phyloP scores from a whole-genome alignment of 2,888 invertebrate species.

The Orthosia gothica region DNA sequence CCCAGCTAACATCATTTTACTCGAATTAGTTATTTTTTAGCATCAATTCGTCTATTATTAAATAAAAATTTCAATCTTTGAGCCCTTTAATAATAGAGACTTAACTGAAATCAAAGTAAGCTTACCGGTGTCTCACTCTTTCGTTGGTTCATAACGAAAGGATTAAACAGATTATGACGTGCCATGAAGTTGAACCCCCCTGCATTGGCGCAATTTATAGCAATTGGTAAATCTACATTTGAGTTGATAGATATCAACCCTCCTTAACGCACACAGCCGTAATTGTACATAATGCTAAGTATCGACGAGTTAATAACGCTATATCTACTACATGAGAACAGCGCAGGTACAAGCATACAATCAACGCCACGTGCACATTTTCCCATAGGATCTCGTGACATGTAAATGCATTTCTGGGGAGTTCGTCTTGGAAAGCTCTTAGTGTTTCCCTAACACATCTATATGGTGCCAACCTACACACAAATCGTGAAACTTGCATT shows the following conservation, averaged over 20 bases:
- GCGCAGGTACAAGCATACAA: slow-evolving; percentile 82
- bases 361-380: slow-evolving; percentile 85
- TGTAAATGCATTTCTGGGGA: slow-evolving; percentile 89
- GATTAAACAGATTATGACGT: neutral
- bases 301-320: slow-evolving; percentile 79
- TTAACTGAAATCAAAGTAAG: neutral
- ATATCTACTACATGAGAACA: slow-evolving; percentile 69
- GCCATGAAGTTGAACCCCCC: neutral
- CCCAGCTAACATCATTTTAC: neutral
- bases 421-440: slow-evolving; percentile 88
- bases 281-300: slow-evolving; percentile 61
- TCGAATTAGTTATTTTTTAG: neutral
- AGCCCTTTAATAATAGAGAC: too few relatives aligned
- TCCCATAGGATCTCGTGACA: slow-evolving; percentile 87
- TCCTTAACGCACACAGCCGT: slow-evolving; percentile 23
- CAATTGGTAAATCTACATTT: slow-evolving; percentile 17
- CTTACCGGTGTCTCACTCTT: neutral
- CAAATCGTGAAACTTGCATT: slow-evolving; percentile 61
- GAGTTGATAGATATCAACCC: slow-evolving; percentile 16
- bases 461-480: slow-evolving; percentile 42
- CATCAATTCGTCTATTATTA: neutral
- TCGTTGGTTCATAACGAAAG: neutral
- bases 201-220: slow-evolving; percentile 21
- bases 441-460: slow-evolving; percentile 68
- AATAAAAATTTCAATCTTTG: neutral